phyloP scores from a whole-genome alignment of 2,797 vertebrate species.

The Epinephelus awoara region DNA sequence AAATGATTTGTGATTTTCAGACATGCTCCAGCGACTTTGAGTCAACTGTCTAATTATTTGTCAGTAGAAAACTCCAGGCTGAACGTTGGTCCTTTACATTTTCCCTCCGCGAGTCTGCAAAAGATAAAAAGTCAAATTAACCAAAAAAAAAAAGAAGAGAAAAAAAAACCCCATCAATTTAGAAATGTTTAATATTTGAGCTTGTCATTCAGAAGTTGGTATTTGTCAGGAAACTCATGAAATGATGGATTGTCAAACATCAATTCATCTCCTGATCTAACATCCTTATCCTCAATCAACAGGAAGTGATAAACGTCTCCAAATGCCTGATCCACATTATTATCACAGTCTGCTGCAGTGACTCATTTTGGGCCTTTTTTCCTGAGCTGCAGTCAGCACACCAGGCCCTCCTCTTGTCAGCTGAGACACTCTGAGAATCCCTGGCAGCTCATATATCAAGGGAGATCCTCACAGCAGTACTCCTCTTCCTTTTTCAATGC shows the following conservation, averaged over 20 bases:
- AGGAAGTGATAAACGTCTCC: slow-evolving; percentile 61
- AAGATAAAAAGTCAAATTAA: slow-evolving; percentile 50
- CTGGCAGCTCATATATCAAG: slow-evolving; percentile 93
- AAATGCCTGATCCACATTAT: slow-evolving; percentile 59
- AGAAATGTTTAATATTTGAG: slow-evolving; percentile 70
- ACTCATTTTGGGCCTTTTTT: slow-evolving; percentile 56
- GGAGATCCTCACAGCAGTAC: slow-evolving; percentile 86
- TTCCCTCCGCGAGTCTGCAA: not conserved
- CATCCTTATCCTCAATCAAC: slow-evolving; percentile 61
- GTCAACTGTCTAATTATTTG: slow-evolving; percentile 63
- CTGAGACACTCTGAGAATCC: slow-evolving; percentile 82
- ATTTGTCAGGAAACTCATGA: slow-evolving; percentile 36
- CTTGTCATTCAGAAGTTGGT: slow-evolving; percentile 56
- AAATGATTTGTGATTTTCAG: slow-evolving; percentile 62
- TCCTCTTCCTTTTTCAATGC: slow-evolving; percentile 95
- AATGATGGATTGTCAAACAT: slow-evolving; percentile 64
- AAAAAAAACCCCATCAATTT: slow-evolving; percentile 29
- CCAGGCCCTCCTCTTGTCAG: slow-evolving; percentile 74
- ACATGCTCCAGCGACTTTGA: slow-evolving; percentile 52
- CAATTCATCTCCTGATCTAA: slow-evolving; percentile 39
- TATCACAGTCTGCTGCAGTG: slow-evolving; percentile 39
- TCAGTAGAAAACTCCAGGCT: slow-evolving; percentile 34
- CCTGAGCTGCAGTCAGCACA: slow-evolving; percentile 61
- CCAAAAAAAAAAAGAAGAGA: slow-evolving; percentile 22
- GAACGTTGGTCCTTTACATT: slow-evolving; percentile 26